These are phyloP conservation scores for Oryzias celebensis DNA, from an alignment of 2,113 vertebrate species.

Conservation along the genomic window DNA sequence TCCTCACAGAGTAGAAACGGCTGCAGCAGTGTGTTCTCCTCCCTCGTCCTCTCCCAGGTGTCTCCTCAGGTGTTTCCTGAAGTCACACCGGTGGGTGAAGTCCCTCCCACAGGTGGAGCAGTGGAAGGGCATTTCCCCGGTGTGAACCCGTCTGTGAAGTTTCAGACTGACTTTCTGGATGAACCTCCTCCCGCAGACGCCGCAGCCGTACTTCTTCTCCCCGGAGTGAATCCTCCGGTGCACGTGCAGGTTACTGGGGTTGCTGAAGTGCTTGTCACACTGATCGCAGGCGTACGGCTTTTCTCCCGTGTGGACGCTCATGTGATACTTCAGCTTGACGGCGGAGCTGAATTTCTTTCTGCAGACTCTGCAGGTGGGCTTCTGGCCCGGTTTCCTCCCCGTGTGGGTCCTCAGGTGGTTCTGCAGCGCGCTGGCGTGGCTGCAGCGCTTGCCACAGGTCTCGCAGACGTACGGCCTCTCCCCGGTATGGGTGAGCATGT, in stretches of 20 bases:
- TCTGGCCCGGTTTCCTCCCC: slow-evolving; percentile 64
- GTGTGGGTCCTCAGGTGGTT: slow-evolving; percentile 76
- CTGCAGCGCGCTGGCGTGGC: slow-evolving; percentile 76
- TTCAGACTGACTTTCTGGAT: slow-evolving; percentile 43
- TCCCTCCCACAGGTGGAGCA: slow-evolving; percentile 42
- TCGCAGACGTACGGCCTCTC: slow-evolving; percentile 73
- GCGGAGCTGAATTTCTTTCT: slow-evolving; percentile 71
- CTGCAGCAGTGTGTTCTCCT: not conserved
- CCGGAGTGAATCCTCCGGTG: slow-evolving; percentile 45
- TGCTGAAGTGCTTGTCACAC: slow-evolving; percentile 60
- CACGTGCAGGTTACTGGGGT: slow-evolving; percentile 47
- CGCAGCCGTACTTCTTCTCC: slow-evolving; percentile 54
- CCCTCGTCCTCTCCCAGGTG: slow-evolving; percentile 21
- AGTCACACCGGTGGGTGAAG: slow-evolving; percentile 18
- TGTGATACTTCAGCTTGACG: slow-evolving; percentile 76
- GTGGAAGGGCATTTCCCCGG: slow-evolving; percentile 35
- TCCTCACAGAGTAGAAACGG: too few species aligned
- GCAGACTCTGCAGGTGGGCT: slow-evolving; percentile 71
- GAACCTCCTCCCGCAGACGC: slow-evolving; percentile 54
- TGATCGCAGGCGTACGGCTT: slow-evolving; percentile 62
- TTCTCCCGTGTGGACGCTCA: slow-evolving; percentile 74
- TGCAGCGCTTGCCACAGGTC: slow-evolving; percentile 76
- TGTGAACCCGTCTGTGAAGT: slow-evolving; percentile 54
- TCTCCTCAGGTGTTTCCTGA: slow-evolving; percentile 44
- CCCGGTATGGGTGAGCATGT: slow-evolving; percentile 70